phyloP scores from a whole-genome alignment of 2,888 invertebrate genomes.

The Poecilus cupreus region DNA sequence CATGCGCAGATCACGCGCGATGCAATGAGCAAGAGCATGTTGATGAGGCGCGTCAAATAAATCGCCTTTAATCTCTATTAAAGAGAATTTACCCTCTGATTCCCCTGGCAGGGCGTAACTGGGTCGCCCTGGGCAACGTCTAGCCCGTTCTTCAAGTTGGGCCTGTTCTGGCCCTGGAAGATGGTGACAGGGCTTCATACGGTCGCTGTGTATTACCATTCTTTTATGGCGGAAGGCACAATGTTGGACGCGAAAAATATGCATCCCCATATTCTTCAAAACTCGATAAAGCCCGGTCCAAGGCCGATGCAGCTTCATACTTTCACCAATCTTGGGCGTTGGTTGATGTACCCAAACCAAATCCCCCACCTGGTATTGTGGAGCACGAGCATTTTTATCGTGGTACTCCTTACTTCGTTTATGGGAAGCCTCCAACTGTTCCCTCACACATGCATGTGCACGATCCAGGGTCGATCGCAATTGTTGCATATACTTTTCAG shows the following conservation, averaged over 20 bases:
- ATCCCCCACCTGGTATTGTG: slow-evolving; percentile 3
- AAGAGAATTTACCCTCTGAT: slow-evolving; percentile 65
- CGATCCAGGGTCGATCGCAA: neutral
- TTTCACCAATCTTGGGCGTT: slow-evolving; percentile 7
- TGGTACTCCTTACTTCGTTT: neutral
- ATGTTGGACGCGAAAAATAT: neutral
- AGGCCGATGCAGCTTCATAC: neutral
- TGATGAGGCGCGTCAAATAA: slow-evolving; percentile 71
- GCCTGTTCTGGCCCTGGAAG: slow-evolving; percentile 34
- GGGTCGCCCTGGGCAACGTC: slow-evolving; percentile 9
- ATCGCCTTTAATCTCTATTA: slow-evolving; percentile 63
- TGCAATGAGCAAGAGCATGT: slow-evolving; percentile 72
- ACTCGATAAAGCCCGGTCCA: neutral
- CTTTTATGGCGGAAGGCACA: slow-evolving; percentile 18
- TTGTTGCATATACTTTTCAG: neutral
- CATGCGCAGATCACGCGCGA: slow-evolving; percentile 73
- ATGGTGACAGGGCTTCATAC: slow-evolving; percentile 6
- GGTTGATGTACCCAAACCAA: slow-evolving; percentile 36
- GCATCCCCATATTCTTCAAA: neutral
- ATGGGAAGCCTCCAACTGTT: neutral
- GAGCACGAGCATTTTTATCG: neutral
- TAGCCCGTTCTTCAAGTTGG: slow-evolving; percentile 21
- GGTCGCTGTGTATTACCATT: neutral
- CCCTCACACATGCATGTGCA: neutral
- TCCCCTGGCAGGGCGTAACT: neutral